Evolutionary conservation across 2,113 vertebrate genomes (phyloP), one percentile per base, ranked within the genome.

Genomic region (Clinocottus analis): DNA sequence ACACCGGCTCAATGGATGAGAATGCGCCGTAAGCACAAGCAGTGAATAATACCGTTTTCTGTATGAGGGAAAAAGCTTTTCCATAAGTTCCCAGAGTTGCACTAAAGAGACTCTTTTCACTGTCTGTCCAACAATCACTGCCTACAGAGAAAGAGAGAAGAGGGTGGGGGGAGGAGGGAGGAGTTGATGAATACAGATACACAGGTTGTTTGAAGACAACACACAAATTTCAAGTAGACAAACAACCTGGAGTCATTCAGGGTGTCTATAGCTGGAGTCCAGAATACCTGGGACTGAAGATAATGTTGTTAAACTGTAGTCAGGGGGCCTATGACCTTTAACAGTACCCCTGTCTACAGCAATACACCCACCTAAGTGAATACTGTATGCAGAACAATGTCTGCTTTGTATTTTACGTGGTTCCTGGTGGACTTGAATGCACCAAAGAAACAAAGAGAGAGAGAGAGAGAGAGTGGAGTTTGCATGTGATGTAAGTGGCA

Each of bases 21-120:
- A 55, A 33, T 37, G 60, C 33, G 27, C 19, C 17, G 31, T 25
- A 66, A 63, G 60, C 16, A 23, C 33, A 55, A 41, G 7, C 5
- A 0, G 19, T 65, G 11, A 25, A 29, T 27, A 7, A 10, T 93
- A 96, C 95, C 94, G 67, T 93, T 74, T 92, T 93, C n/a, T 94
- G 89, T 66, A 96, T 90, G 67, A 89, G 86, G 23, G 85, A 75
- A 69, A 96, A 95, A 76, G 95, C 93, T 87, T 95, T 96, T 49
- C 93, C 93, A 61, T 90, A 69, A 21, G 86, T 84, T 41, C 56
- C 39, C 1, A 94, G 94, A 27, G 93, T 89, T 63, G 85, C 85
- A 70, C 45, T 60, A 84, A 96, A 95, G 56, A 93, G 55, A 25
- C 64, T 91, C 67, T 89, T 94, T 79, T 96, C 95, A 33, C 29